A percentile compares a stretch with the other conserved stretches of the same genome.
Evolutionary conservation across 2,797 vertebrate genomes (phyloP).

Genomic region (Tenualosa ilisha): DNA sequence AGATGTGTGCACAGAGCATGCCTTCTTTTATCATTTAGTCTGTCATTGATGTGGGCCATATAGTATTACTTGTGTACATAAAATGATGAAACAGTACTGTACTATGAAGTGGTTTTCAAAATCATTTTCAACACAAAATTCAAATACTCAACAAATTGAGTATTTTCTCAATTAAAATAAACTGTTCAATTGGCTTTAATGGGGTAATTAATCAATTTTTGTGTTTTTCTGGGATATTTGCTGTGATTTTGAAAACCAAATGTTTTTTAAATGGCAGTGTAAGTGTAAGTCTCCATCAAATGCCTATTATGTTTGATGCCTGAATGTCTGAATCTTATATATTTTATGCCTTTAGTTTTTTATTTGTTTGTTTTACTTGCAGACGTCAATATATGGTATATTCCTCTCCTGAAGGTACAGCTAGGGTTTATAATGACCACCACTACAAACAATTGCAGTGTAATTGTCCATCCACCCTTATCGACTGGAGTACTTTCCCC

Average conservation of each 20-base stretch:
- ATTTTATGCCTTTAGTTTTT: slow-evolving; percentile 9
- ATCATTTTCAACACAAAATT: neutral
- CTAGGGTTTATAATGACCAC: slow-evolving; percentile 1
- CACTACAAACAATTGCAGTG: neutral
- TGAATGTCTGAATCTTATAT: slow-evolving; percentile 1
- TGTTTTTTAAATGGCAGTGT: neutral
- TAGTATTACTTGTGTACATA: neutral
- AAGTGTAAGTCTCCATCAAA: slow-evolving; percentile 14
- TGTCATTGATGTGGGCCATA: neutral
- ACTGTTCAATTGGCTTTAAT: neutral
- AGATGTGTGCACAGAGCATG: neutral
- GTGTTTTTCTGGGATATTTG: neutral
- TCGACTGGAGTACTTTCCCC: neutral
- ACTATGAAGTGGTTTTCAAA: neutral
- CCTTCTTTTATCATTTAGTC: neutral
- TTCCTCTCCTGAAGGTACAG: slow-evolving; percentile 39
- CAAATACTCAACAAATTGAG: neutral
- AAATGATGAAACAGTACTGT: neutral
- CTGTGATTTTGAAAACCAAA: slow-evolving; percentile 17
- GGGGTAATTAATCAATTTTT: neutral
- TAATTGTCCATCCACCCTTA: neutral
- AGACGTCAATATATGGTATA: slow-evolving; percentile 23
- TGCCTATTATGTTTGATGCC: neutral
- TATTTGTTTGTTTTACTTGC: slow-evolving; percentile 23
- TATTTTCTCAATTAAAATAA: neutral